Evolutionary conservation across 1,140 invertebrate genomes (phyloP), one percentile per base, ranked within the genome.

Genomic region (Solenopsis fugax): DNA sequence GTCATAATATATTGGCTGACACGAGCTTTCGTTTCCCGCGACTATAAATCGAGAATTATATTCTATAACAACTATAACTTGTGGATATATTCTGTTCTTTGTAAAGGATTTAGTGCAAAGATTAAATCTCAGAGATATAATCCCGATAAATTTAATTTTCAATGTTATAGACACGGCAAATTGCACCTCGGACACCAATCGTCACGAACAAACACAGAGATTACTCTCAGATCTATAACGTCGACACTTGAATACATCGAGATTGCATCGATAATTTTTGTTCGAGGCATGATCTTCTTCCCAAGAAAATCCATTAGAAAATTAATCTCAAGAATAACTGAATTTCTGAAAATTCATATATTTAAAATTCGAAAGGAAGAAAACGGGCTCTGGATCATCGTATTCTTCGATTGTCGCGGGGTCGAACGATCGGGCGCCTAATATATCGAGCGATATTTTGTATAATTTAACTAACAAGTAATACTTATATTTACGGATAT

Each of bases 371-470:
- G 10, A 24, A 9, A 29, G 6, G 0, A 10, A 69, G 4, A 69
- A 54, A 45, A 24, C 18, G 16, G 21, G 48, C 50, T 56, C 45
- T 37, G 64, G 29, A 80, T 34, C 29, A 75, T 37, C 52, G 72
- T 37, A 76, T 56, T 48, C 4, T 48, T 81, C 48, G 64, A 71
- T 56, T 64, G 37, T 56, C 50, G 34, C 64, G 37, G 29, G 76
- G 37, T 80, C 60, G 76, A 7, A 67, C 76, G 45, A 54, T 67
- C 76, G 45, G 24, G 34, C 16, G 45, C 45, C 13, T 45, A 54
- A 75, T 75, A 75, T 75, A 75, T 75, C 13, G 29, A 80, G 34
- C 64, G 64, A 90, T 90, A 90, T 89, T 89, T 87, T 89, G 82
- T 80, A 80, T 89, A 73, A 50, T 89, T 90, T 75, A 84, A 67